Evolutionary conservation across 2,113 vertebrate genomes (phyloP).

Genomic region (Podarcis raffonei): DNA sequence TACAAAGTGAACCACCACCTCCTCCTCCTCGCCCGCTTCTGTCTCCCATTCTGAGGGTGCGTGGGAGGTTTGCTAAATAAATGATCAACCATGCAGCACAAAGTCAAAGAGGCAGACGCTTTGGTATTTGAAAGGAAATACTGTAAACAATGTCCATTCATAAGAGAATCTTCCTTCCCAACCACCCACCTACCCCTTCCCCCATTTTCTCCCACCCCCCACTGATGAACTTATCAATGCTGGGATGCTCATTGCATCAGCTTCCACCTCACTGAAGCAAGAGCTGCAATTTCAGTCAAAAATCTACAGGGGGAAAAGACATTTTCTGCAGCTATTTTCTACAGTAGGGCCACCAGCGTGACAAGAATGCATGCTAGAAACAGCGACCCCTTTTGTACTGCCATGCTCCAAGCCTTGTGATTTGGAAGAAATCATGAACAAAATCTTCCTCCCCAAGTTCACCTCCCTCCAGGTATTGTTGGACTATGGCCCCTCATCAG

Average conservation of each 20-base stretch:
- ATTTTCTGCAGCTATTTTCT: neutral
- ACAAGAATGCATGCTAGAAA: neutral
- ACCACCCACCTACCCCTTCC: neutral
- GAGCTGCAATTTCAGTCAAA: neutral
- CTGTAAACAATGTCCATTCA: neutral
- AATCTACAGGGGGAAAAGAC: neutral
- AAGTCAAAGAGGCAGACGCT: neutral
- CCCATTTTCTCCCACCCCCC: neutral
- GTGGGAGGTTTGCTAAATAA: conserved; percentile 24
- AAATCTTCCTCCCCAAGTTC: neutral
- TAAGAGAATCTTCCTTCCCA: neutral
- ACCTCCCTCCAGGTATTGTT: too few relatives aligned
- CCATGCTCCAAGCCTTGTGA: neutral
- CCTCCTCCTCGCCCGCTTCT: neutral
- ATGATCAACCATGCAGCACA: conserved; percentile 18
- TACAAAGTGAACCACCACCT: neutral
- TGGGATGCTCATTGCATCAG: neutral
- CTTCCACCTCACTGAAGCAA: neutral
- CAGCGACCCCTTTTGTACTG: neutral
- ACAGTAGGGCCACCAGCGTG: neutral
- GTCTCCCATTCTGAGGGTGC: neutral
- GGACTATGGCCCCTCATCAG: too few relatives aligned
- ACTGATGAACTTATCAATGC: neutral
- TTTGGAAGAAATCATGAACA: neutral
- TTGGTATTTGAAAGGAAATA: neutral